phyloP scores from a whole-genome alignment of 2,888 invertebrate species.

The Pantelozetes paolii region DNA sequence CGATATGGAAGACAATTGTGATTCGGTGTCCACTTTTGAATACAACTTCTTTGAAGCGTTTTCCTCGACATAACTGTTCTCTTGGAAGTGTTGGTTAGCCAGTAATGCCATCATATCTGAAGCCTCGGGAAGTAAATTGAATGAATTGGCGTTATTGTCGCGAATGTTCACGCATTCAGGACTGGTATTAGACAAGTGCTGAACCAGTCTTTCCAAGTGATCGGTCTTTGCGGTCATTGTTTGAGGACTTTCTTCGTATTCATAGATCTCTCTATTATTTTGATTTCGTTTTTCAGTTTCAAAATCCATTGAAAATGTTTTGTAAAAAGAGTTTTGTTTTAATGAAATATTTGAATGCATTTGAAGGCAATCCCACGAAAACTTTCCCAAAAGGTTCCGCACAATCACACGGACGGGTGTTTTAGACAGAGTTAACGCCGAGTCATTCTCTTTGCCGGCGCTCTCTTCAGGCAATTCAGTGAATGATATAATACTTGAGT shows the following conservation, averaged over 20 bases:
- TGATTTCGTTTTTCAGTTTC: conserved; percentile 21
- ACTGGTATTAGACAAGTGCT: conserved; percentile 16
- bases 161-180: conserved; percentile 21
- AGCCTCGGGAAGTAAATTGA: conserved; percentile 28
- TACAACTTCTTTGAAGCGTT: not conserved
- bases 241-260: conserved; percentile 14
- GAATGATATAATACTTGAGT: conserved; percentile 73
- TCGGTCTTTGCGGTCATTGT: not conserved
- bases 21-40: conserved; percentile 26
- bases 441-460: conserved; percentile 2
- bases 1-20: not conserved
- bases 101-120: conserved; percentile 43
- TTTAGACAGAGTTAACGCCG: not conserved
- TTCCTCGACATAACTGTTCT: conserved; percentile 40
- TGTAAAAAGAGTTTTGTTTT: not conserved
- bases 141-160: conserved; percentile 6
- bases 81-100: conserved; percentile 44
- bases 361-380: conserved; percentile 92
- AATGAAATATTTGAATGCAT: conserved; percentile 59
- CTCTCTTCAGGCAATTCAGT: conserved; percentile 70
- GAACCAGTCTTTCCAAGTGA: conserved; percentile 14
- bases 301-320: conserved; percentile 2
- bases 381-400: conserved; percentile 86
- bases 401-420: conserved; percentile 69
- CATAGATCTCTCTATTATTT: conserved; percentile 19